A percentile compares a stretch with the other conserved stretches of the same genome.
Conservation (phyloP, 1,140 invertebrate genomes). For the Platyura marginata region DNA sequence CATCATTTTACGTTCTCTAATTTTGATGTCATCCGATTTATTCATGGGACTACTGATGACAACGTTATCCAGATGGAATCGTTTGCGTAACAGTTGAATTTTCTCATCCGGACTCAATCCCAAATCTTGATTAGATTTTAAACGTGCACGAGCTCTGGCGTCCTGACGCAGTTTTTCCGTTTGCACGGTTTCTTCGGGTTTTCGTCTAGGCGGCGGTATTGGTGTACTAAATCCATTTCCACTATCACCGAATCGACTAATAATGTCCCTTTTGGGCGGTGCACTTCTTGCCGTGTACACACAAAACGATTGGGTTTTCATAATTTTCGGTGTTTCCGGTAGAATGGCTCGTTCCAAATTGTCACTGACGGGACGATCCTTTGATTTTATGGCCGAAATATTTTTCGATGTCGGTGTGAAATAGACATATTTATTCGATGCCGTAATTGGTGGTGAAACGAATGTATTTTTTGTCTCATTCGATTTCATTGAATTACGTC, state of each 20-base stretch:
- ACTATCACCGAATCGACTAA: neutral
- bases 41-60: conserved; percentile 1
- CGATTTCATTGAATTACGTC: neutral
- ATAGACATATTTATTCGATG: no score
- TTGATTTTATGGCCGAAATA: neutral
- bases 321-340: neutral
- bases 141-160: conserved; percentile 41
- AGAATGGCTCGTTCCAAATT: neutral
- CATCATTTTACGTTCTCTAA: conserved; percentile 19
- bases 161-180: conserved; percentile 42
- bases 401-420: neutral
- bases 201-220: conserved; percentile 26
- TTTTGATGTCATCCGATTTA: conserved; percentile 8
- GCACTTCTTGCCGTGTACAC: neutral
- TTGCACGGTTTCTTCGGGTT: conserved; percentile 28
- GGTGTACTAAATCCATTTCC: conserved; percentile 26
- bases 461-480: neutral
- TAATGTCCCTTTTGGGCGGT: neutral
- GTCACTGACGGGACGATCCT: neutral
- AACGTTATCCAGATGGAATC: conserved; percentile 15
- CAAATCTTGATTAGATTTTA: conserved; percentile 52
- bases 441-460: neutral
- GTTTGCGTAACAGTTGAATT: conserved; percentile 28
- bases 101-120: conserved; percentile 53
- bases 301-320: conserved; percentile 4